Evolutionary conservation across 2,113 vertebrate species (phyloP).

Genomic region (Illadopsis cleaveri): DNA sequence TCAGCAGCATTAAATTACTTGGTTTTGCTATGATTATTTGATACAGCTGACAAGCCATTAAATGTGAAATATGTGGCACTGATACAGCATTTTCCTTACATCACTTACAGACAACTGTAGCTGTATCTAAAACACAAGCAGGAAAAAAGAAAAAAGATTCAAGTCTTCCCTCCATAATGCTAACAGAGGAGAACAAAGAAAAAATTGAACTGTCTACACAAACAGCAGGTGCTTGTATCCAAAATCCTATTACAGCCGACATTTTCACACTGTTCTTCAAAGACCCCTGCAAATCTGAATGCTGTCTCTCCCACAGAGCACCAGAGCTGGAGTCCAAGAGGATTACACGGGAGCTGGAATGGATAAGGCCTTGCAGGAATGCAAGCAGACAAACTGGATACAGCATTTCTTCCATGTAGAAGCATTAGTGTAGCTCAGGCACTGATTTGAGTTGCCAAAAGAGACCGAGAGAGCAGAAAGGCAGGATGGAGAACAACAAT

Average conservation of each 20-base stretch:
- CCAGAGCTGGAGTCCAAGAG: not conserved
- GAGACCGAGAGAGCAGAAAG: not conserved
- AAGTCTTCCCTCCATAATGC: not conserved
- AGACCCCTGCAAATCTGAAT: not conserved
- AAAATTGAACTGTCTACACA: not conserved
- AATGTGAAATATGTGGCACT: not conserved
- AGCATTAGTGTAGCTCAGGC: not conserved
- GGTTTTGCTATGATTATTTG: not conserved
- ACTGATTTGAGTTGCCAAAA: not conserved
- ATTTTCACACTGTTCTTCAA: constrained; percentile 33
- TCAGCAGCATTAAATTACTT: not conserved
- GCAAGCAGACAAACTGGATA: not conserved
- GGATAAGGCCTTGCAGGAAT: not conserved
- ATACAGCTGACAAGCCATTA: not conserved
- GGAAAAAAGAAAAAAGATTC: not conserved
- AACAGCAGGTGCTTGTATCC: not conserved
- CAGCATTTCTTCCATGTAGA: not conserved
- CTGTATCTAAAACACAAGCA: not conserved
- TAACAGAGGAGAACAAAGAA: not conserved
- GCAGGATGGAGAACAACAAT: not conserved
- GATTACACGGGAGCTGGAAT: not conserved
- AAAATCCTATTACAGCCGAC: not conserved
- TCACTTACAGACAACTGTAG: not conserved
- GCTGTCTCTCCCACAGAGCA: not conserved
- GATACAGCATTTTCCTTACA: not conserved